Conservation (phyloP, 2,797 vertebrate genomes). For the Micromesistius poutassou region DNA sequence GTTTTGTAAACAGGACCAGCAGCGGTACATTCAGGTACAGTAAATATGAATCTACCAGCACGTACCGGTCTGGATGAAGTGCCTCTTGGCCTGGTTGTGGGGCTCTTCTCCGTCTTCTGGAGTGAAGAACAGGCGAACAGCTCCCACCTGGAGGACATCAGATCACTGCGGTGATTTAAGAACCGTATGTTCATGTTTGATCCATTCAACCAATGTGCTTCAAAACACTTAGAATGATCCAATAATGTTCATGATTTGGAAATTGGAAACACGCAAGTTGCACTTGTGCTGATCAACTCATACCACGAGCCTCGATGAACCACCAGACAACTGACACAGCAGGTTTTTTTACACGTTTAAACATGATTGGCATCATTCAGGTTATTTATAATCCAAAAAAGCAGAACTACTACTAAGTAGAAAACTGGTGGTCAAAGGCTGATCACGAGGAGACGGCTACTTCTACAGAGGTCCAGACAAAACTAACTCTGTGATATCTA, state of each 20-base stretch:
- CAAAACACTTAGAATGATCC: neutral
- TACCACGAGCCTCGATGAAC: neutral
- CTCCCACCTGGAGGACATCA: constrained; percentile 72
- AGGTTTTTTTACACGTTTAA: neutral
- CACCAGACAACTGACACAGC: no score
- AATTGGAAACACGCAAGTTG: neutral
- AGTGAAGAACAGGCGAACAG: constrained; percentile 87
- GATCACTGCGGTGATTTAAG: neutral
- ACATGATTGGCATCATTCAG: neutral
- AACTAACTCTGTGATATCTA: constrained; percentile 61
- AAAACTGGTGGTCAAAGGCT: no score
- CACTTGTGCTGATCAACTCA: neutral
- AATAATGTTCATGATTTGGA: neutral
- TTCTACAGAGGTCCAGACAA: neutral
- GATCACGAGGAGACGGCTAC: neutral
- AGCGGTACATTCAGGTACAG: neutral
- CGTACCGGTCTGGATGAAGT: constrained; percentile 87
- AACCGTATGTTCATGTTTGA: neutral
- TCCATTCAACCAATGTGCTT: neutral
- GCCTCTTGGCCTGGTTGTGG: constrained; percentile 85
- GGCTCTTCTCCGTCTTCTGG: constrained; percentile 85
- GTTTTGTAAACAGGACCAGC: no score
- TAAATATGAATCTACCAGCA: neutral
- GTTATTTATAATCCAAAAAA: neutral
- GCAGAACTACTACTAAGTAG: neutral